A percentile compares a stretch with the other conserved stretches of the same genome.
Conservation (phyloP, 2,888 invertebrate genomes). For the Eurois occulta region DNA sequence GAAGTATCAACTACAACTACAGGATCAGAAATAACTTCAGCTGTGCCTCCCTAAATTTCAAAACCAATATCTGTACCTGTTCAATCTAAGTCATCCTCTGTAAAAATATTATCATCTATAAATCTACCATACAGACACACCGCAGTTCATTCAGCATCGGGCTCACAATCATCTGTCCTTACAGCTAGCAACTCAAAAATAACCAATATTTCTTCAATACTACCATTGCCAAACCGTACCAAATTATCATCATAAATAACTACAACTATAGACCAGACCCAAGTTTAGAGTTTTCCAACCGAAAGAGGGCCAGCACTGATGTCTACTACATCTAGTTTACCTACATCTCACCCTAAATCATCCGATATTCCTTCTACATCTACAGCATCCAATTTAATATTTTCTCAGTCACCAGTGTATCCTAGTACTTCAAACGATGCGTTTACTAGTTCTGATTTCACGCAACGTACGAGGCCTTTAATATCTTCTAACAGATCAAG, state of each 20-base stretch:
- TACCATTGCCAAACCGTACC: slow-evolving; percentile 27
- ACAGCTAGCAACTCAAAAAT: slow-evolving; percentile 31
- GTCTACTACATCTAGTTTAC: slow-evolving; percentile 23
- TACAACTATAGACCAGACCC: slow-evolving; percentile 21
- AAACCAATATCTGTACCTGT: slow-evolving; percentile 24
- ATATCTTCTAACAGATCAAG: slow-evolving; percentile 33
- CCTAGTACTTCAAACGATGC: slow-evolving; percentile 27
- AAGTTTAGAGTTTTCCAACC: slow-evolving; percentile 21
- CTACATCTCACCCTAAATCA: slow-evolving; percentile 27
- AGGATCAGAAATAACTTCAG: slow-evolving; percentile 26
- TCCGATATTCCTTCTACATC: slow-evolving; percentile 21
- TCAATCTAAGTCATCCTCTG: slow-evolving; percentile 16
- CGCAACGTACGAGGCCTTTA: slow-evolving; percentile 29
- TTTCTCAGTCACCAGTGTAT: slow-evolving; percentile 32
- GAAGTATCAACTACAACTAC: slow-evolving; percentile 16
- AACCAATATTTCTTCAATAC: slow-evolving; percentile 20
- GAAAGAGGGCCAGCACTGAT: slow-evolving; percentile 19
- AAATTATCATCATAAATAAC: slow-evolving; percentile 24
- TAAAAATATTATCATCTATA: slow-evolving; percentile 28
- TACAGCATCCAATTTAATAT: slow-evolving; percentile 25
- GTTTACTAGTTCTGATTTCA: slow-evolving; percentile 19
- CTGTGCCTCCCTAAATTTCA: slow-evolving; percentile 21
- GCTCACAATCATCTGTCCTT: slow-evolving; percentile 18
- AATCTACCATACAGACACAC: slow-evolving; percentile 19
- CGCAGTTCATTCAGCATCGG: slow-evolving; percentile 16